phyloP scores from a whole-genome alignment of 2,113 vertebrate genomes.

The Halichoeres trimaculatus region DNA sequence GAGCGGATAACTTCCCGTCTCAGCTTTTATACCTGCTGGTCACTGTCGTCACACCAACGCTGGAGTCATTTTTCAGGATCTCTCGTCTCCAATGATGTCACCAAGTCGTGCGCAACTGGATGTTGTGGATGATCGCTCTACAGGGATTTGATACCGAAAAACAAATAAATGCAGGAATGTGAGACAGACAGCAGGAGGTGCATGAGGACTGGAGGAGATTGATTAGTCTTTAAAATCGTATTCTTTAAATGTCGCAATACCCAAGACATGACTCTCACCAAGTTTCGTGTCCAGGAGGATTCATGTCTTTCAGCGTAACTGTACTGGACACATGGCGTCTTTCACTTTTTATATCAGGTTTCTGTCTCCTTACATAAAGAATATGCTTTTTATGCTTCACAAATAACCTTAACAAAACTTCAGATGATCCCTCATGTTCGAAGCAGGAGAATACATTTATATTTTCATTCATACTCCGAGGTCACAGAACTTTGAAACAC shows the following conservation, averaged over 20 bases:
- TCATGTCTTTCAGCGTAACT: neutral
- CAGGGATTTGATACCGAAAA: slow-evolving; percentile 47
- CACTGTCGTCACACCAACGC: slow-evolving; percentile 80
- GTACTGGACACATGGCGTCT: neutral
- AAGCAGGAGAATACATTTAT: slow-evolving; percentile 18
- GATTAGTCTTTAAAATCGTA: slow-evolving; percentile 26
- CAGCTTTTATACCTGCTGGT: slow-evolving; percentile 77
- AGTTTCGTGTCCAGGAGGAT: neutral
- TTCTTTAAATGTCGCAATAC: neutral
- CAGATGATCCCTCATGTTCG: slow-evolving; percentile 7
- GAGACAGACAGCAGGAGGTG: neutral
- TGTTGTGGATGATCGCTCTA: slow-evolving; percentile 27
- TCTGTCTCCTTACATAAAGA: too few species aligned
- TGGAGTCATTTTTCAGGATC: slow-evolving; percentile 79
- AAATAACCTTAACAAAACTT: slow-evolving; percentile 1
- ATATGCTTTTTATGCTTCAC: neutral
- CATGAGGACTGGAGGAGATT: slow-evolving; percentile 2
- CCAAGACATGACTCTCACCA: neutral
- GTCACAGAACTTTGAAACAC: slow-evolving; percentile 20
- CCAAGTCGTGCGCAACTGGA: slow-evolving; percentile 72
- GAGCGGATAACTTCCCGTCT: slow-evolving; percentile 64
- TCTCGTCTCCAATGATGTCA: slow-evolving; percentile 79
- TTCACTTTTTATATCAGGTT: neutral
- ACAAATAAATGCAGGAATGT: slow-evolving; percentile 14
- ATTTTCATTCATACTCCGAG: slow-evolving; percentile 18